These are phyloP conservation scores for Neodiprion pinetum DNA, from an alignment of 1,140 invertebrate species.

Conservation along the genomic window DNA sequence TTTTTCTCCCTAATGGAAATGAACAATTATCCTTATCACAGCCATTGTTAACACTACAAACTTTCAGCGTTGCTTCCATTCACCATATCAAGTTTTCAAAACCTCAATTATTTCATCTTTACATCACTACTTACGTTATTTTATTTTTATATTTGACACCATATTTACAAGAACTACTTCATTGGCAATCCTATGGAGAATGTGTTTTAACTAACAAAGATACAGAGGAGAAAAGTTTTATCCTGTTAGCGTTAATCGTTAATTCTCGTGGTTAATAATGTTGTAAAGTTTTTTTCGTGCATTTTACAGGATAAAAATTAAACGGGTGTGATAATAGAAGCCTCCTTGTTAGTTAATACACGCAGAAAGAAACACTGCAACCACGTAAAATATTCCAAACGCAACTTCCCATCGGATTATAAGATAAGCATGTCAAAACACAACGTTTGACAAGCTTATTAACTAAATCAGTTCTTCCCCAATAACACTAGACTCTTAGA, in stretches of 20 bases:
- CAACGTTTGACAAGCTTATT: not conserved
- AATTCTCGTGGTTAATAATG: too few species aligned
- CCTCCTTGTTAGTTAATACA: slow-evolving; percentile 1
- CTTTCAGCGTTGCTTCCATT: slow-evolving; percentile 33
- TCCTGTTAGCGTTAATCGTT: too few species aligned
- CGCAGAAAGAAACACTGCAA: not conserved
- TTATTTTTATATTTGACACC: not conserved
- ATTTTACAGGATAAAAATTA: too few species aligned
- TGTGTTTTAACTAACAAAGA: slow-evolving; percentile 3
- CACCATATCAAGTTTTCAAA: slow-evolving; percentile 31
- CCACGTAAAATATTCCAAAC: not conserved
- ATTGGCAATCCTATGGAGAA: not conserved
- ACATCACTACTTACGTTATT: slow-evolving; percentile 35
- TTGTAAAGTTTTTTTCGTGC: too few species aligned
- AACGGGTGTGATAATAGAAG: not conserved
- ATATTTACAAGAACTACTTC: not conserved
- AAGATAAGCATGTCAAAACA: not conserved
- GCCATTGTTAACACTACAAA: slow-evolving; percentile 48
- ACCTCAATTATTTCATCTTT: slow-evolving; percentile 36
- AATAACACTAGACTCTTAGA: not conserved
- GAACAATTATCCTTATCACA: slow-evolving; percentile 44
- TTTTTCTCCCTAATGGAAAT: not conserved
- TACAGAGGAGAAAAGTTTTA: not conserved
- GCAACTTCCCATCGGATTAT: not conserved
- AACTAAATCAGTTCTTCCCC: slow-evolving; percentile 2